These are phyloP conservation scores for Panorpa germanica DNA, from an alignment of 2,888 invertebrate genomes.

Conservation along the genomic window DNA sequence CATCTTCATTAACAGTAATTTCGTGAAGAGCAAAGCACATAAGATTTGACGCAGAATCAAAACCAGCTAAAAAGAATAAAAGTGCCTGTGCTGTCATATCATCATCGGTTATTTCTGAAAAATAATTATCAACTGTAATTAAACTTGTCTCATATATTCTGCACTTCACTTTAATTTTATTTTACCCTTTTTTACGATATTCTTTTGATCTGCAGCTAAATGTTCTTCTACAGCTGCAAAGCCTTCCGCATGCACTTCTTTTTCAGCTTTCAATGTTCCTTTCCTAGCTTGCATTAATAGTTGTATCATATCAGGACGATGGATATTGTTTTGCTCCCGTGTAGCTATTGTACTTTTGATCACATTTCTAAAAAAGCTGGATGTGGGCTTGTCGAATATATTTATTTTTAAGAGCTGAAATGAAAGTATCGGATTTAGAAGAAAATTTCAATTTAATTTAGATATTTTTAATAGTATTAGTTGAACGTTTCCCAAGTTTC, in stretches of 20 bases:
- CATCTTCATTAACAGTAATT: slow-evolving; percentile 11
- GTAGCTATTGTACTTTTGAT: slow-evolving; percentile 8
- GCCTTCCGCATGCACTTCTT: background rate
- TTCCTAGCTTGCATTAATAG: slow-evolving; percentile 11
- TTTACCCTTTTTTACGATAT: slow-evolving; percentile 2
- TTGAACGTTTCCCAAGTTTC: too few relatives aligned
- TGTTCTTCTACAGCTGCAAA: slow-evolving; percentile 7
- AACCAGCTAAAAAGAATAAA: slow-evolving; percentile 11
- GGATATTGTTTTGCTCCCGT: slow-evolving; percentile 8
- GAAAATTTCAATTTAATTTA: too few relatives aligned
- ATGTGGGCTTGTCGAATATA: too few relatives aligned
- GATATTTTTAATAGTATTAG: too few relatives aligned
- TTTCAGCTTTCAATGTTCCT: slow-evolving; percentile 6
- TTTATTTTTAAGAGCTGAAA: too few relatives aligned
- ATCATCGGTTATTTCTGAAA: slow-evolving; percentile 9
- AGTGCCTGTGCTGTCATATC: slow-evolving; percentile 11
- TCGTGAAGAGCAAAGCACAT: slow-evolving; percentile 9
- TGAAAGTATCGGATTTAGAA: too few relatives aligned
- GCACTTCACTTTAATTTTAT: too few relatives aligned
- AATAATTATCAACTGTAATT: too few relatives aligned
- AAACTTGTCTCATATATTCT: too few relatives aligned
- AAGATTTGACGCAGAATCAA: slow-evolving; percentile 10
- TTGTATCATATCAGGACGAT: slow-evolving; percentile 11
- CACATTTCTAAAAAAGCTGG: slow-evolving; percentile 10
- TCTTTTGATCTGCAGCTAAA: slow-evolving; percentile 3